phyloP scores from a whole-genome alignment of 2,797 vertebrate species.

The Protonibea diacanthus region DNA sequence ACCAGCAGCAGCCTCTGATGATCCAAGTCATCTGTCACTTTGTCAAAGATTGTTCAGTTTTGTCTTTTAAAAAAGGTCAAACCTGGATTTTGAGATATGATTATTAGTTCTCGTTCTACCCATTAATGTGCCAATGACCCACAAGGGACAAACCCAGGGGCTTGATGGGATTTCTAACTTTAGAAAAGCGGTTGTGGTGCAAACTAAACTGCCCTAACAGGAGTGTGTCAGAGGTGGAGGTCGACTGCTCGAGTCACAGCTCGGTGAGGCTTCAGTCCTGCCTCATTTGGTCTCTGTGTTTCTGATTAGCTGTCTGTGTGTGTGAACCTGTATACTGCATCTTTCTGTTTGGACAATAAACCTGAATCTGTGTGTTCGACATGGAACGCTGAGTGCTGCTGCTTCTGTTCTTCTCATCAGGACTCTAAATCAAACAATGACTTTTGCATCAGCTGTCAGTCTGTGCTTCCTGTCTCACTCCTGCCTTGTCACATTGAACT shows the following conservation, averaged over 20 bases:
- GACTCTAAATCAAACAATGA: neutral
- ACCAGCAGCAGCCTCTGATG: too few species aligned
- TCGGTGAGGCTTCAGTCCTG: slow-evolving; percentile 30
- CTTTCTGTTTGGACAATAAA: slow-evolving; percentile 78
- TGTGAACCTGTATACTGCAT: slow-evolving; percentile 68
- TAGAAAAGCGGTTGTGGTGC: neutral
- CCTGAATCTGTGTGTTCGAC: slow-evolving; percentile 42
- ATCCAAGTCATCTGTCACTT: neutral
- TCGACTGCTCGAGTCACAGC: neutral
- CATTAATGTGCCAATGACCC: slow-evolving; percentile 10
- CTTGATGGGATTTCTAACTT: neutral
- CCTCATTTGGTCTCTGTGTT: slow-evolving; percentile 18
- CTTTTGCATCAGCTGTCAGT: too few species aligned
- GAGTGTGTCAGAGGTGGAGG: neutral
- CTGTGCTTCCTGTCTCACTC: neutral
- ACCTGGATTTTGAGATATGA: neutral
- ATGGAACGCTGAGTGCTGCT: neutral
- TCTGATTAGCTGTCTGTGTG: slow-evolving; percentile 40
- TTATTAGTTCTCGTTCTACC: neutral
- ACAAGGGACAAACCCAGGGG: neutral
- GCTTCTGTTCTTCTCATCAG: neutral
- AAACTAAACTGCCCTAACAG: neutral
- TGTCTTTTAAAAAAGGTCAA: neutral
- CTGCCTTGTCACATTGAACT: neutral
- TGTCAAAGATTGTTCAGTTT: neutral